Conservation (phyloP, 2,888 invertebrate species). For the Spialia ferax region DNA sequence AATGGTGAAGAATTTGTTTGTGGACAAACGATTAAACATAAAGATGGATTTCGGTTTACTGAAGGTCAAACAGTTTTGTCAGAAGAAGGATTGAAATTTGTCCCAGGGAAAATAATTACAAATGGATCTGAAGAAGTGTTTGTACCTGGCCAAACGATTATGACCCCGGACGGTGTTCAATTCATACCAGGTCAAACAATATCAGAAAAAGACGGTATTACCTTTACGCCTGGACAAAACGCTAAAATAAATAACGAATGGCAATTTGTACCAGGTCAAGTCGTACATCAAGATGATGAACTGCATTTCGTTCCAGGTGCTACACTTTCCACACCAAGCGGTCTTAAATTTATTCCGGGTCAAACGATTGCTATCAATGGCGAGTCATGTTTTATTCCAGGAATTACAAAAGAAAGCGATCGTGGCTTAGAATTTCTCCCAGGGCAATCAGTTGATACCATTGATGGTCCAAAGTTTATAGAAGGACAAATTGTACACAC, state of each 20-base stretch:
- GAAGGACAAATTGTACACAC: conserved; percentile 89
- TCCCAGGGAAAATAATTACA: conserved; percentile 86
- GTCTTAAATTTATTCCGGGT: conserved; percentile 89
- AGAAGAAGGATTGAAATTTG: conserved; percentile 87
- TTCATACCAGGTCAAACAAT: conserved; percentile 89
- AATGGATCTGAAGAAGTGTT: conserved; percentile 82
- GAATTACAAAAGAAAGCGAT: conserved; percentile 79
- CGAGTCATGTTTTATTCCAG: conserved; percentile 87
- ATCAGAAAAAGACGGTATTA: conserved; percentile 75
- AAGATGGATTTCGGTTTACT: conserved; percentile 85
- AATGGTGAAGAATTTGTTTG: conserved; percentile 87
- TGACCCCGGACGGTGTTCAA: conserved; percentile 86
- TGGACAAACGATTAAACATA: conserved; percentile 88
- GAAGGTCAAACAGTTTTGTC: conserved; percentile 88
- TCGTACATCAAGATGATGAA: conserved; percentile 84
- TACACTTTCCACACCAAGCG: conserved; percentile 87
- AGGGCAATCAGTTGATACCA: conserved; percentile 88
- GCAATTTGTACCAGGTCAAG: conserved; percentile 90
- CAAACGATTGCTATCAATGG: conserved; percentile 84
- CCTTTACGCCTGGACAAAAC: conserved; percentile 89
- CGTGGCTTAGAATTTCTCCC: conserved; percentile 84
- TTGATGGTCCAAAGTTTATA: conserved; percentile 88
- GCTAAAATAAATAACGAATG: conserved; percentile 83
- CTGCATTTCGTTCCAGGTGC: conserved; percentile 88
- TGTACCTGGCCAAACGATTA: conserved; percentile 88